Evolutionary conservation across 1,140 invertebrate genomes (phyloP).

Genomic region (Marisa cornuarietis): DNA sequence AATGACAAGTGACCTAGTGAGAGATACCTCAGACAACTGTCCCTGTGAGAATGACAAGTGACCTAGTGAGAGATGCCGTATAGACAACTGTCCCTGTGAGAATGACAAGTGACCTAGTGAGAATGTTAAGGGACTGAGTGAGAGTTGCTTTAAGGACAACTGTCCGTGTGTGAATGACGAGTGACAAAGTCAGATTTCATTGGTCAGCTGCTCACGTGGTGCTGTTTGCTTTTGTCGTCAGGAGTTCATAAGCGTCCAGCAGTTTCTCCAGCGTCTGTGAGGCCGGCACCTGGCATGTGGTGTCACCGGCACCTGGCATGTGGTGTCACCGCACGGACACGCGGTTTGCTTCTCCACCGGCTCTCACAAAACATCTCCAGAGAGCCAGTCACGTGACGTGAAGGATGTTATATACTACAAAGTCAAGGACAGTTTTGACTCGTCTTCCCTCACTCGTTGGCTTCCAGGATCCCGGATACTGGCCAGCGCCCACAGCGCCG

Average conservation of each 20-base stretch:
- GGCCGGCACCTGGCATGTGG: background rate
- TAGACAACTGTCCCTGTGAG: too few relatives aligned
- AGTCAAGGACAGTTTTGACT: background rate
- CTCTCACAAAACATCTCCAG: background rate
- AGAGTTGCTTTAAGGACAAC: too few relatives aligned
- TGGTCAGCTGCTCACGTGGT: background rate
- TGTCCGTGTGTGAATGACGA: too few relatives aligned
- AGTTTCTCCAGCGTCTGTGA: constrained; percentile 10
- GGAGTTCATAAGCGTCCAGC: constrained; percentile 12
- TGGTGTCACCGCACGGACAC: background rate
- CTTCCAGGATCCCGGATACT: too few relatives aligned
- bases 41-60: too few relatives aligned
- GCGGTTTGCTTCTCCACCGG: background rate
- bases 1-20: too few relatives aligned
- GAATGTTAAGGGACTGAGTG: too few relatives aligned
- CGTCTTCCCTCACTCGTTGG: background rate
- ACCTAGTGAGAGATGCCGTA: too few relatives aligned
- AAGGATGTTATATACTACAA: background rate
- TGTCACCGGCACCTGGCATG: background rate
- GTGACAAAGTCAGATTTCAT: too few relatives aligned
- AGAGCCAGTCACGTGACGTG: background rate
- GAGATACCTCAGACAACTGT: too few relatives aligned
- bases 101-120: too few relatives aligned
- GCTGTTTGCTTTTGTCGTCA: background rate
- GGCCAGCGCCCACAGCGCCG: background rate